Evolutionary conservation across 2,113 vertebrate species (phyloP), one percentile per base, ranked within the genome.

Genomic region (Syngnathus scovelli): DNA sequence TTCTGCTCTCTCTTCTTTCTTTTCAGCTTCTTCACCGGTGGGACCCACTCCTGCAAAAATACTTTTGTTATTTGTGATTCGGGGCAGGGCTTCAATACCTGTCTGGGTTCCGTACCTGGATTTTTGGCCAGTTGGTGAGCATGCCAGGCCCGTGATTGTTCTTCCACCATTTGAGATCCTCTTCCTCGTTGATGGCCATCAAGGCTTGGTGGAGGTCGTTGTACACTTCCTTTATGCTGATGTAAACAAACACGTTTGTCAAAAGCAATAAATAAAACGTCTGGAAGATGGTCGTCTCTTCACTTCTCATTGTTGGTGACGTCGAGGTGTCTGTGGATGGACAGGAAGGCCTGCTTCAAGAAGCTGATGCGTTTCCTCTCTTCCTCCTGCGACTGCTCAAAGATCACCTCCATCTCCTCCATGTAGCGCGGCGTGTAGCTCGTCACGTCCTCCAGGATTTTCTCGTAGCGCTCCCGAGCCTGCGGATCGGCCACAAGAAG

Each of bases 341-440:
- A 92, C 16, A 91, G 85, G 74, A 94, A 92, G 44, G 86, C 84
- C 75, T 93, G 87, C 72, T 93, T 94, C 62, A 94, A 83, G 51
- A 94, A 94, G 76, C 81, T 85, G 65, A 93, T 93, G 74, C 93
- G 90, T 73, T 90, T 93, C 76, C 90, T 89, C 79, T 94, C 93
- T 76, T 92, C 87, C 76, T 92, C 91, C 68, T 94, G 93, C 5
- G 92, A 91, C 81, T 93, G 86, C 37, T 94, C 93, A 74, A 94
- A 94, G 27, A 94, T 92, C 41, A 89, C 84, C 33, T 94, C 93
- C 93, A 94, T 94, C 69, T 94, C 93, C 78, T 94, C 93, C 92
- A 94, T 93, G 86, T 94, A 94, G 62, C 91, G 90, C 0, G 93
- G 92, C 1, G 92, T 91, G 75, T 92, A 93, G 18, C 89, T 83